Percentiles rank a stretch among this genome's conserved stretches.
Conservation (phyloP, 2,888 invertebrate genomes). For the Dicyrtomina minuta region DNA sequence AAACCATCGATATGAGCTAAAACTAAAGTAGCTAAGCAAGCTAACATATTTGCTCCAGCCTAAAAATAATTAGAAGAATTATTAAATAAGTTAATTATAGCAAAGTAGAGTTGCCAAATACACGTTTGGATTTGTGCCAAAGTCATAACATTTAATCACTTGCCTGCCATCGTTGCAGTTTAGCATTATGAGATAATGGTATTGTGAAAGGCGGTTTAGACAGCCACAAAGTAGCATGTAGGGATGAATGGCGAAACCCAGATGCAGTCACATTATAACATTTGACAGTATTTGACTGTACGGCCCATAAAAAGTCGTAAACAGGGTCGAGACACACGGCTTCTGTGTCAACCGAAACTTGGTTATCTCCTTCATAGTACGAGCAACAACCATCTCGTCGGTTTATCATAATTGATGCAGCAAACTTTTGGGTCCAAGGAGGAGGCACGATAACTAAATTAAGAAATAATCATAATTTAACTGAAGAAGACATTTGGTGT, state of each 20-base stretch:
- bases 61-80: slow-evolving; percentile 80
- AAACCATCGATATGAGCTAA: slow-evolving; percentile 69
- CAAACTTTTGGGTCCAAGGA: slow-evolving; percentile 62
- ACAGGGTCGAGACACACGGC: slow-evolving; percentile 84
- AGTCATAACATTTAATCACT: not conserved
- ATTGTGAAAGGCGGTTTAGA: slow-evolving; percentile 54
- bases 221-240: slow-evolving; percentile 49
- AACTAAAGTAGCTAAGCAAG: slow-evolving; percentile 84
- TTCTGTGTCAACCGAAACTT: slow-evolving; percentile 78
- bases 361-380: slow-evolving; percentile 78
- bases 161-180: slow-evolving; percentile 54
- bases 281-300: slow-evolving; percentile 64
- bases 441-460: slow-evolving; percentile 66
- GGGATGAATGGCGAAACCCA: slow-evolving; percentile 61
- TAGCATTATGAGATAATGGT: slow-evolving; percentile 52
- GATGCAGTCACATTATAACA: slow-evolving; percentile 83
- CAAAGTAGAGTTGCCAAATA: slow-evolving; percentile 56
- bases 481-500: not conserved
- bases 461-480: slow-evolving; percentile 1
- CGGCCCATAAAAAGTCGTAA: slow-evolving; percentile 93
- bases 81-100: slow-evolving; percentile 56
- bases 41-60: slow-evolving; percentile 85
- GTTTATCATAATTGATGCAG: slow-evolving; percentile 64
- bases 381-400: slow-evolving; percentile 84
- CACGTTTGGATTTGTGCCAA: not conserved